Evolutionary conservation across 2,888 invertebrate species (phyloP), one percentile per base, ranked within the genome.

Genomic region (Ormyrus thymus): DNA sequence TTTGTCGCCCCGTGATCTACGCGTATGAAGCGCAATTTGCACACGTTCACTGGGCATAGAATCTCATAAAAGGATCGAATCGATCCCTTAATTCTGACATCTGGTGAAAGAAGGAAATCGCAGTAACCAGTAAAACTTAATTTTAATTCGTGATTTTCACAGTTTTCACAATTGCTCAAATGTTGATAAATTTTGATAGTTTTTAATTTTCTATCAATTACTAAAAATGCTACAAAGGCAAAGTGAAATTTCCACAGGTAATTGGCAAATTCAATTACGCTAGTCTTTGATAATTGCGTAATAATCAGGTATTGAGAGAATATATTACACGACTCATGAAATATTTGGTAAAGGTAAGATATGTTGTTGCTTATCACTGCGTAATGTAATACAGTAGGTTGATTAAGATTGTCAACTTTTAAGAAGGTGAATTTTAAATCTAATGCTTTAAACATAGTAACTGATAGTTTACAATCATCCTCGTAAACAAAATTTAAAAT

Each of bases 1-100:
- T 50, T 76, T 7, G 62, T 55, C 8, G 76, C 69, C 1, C 76
- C 76, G 7, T 76, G 55, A 76, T 76, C 76, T 6, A 76, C 76
- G 7, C 76, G 59, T 29, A 76, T 76, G 8, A 76, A 69, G n/a
- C 62, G 11, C n/a, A 76, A 45, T 6, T 66, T 10, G 13, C 76
- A 76, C 4, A 48, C 43, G n/a, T 69, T 53, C 6, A 62, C 48
- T 10, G 76, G 76, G 9, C 76, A 76, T 13, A 76, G 6, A 8
- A 55, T 61, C 5, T 76, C 55, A 1, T 10, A 4, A 9, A 76
- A 76, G 6, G 55, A 10, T 45, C 7, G 29, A 11, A 68, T 29
- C n/a, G 55, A 15, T 13, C 43, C 58, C 7, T 13, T 5, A 15
- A 65, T 58, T 50, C 29, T 58, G 6, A 65, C 43, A 7, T 62